These are phyloP conservation scores for Periparus ater DNA, from an alignment of 2,797 vertebrate genomes.

Conservation along the genomic window DNA sequence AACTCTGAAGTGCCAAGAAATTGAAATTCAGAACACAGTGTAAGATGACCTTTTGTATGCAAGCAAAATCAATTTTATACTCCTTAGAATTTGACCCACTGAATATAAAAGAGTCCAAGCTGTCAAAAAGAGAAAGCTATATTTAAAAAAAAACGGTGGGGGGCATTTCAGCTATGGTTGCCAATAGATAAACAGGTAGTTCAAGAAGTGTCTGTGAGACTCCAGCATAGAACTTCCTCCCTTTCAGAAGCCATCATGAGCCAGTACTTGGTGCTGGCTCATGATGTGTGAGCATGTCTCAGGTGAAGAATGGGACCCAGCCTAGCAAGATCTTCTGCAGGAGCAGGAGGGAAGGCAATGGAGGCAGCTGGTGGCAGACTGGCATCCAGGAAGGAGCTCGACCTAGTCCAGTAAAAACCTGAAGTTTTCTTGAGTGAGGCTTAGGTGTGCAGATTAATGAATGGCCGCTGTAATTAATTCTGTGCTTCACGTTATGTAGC, in stretches of 20 bases:
- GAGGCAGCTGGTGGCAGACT: background rate
- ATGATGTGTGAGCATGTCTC: background rate
- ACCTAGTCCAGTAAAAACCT: background rate
- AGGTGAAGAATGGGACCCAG: background rate
- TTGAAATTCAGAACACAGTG: background rate
- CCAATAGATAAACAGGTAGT: background rate
- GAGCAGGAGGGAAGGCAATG: background rate
- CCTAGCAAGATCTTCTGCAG: background rate
- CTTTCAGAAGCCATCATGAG: background rate
- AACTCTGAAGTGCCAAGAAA: constrained; percentile 31
- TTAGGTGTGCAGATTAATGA: background rate
- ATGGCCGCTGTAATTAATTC: background rate
- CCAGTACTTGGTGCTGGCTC: background rate
- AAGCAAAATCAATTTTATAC: constrained; percentile 16
- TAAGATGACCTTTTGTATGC: background rate
- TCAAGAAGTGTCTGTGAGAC: background rate
- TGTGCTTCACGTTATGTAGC: accelerated
- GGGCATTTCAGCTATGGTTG: background rate
- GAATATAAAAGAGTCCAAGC: background rate
- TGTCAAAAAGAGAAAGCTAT: constrained; percentile 37
- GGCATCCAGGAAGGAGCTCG: background rate
- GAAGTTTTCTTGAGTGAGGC: background rate
- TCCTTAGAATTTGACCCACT: constrained; percentile 18
- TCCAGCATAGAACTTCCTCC: background rate
- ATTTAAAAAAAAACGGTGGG: background rate